Conservation (phyloP, 2,888 invertebrate species). For the Schizotus pectinicornis region DNA sequence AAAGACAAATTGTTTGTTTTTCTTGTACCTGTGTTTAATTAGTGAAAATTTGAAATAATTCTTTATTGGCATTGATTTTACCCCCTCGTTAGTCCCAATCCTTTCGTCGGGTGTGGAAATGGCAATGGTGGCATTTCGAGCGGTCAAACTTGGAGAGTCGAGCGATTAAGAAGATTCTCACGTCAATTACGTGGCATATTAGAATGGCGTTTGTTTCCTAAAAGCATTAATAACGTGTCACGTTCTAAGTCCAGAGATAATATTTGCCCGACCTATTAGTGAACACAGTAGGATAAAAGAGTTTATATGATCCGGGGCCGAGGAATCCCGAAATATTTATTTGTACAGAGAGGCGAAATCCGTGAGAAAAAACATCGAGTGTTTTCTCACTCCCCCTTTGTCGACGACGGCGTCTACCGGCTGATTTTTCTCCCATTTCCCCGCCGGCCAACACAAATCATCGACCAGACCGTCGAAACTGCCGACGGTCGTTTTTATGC, state of each 20-base stretch:
- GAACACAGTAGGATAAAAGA: conserved; percentile 28
- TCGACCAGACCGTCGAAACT: too few relatives aligned
- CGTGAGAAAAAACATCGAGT: conserved; percentile 28
- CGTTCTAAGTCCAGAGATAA: conserved; percentile 27
- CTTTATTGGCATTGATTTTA: too few relatives aligned
- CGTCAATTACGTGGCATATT: conserved; percentile 18
- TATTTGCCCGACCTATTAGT: conserved; percentile 33
- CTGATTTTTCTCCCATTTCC: too few relatives aligned
- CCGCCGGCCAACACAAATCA: too few relatives aligned
- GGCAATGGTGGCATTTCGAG: too few relatives aligned
- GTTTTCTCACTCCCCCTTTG: conserved; percentile 22
- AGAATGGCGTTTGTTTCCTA: conserved; percentile 26
- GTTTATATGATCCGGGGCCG: conserved; percentile 21
- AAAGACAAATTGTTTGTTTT: too few relatives aligned
- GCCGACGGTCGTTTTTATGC: too few relatives aligned
- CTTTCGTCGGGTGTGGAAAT: too few relatives aligned
- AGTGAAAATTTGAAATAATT: too few relatives aligned
- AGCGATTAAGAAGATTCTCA: conserved; percentile 21
- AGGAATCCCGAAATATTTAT: conserved; percentile 29
- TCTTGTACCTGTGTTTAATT: too few relatives aligned
- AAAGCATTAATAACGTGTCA: conserved; percentile 30
- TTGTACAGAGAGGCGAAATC: conserved; percentile 24
- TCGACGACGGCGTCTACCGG: background rate
- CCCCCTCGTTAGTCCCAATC: too few relatives aligned
- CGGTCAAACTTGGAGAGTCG: background rate